Percentiles rank a stretch among this genome's conserved stretches.
phyloP scores from a whole-genome alignment of 2,888 invertebrate genomes.

The Drosophila crucigera region DNA sequence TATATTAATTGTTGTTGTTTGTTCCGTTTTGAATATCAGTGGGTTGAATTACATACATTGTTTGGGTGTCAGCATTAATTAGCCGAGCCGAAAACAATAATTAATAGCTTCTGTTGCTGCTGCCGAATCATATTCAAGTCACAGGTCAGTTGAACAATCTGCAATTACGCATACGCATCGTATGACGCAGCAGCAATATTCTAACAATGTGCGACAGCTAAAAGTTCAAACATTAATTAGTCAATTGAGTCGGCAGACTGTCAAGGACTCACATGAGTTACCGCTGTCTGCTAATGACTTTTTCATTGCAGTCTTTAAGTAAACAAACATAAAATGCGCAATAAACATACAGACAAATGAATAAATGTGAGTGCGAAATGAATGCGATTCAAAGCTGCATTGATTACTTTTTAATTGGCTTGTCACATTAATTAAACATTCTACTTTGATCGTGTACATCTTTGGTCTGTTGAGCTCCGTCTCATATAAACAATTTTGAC shows the following conservation, averaged over 20 bases:
- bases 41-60: background rate
- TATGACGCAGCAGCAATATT: slow-evolving; percentile 13
- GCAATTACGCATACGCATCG: slow-evolving; percentile 53
- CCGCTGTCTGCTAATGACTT: slow-evolving; percentile 33
- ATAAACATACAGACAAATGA: slow-evolving; percentile 24
- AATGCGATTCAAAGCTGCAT: slow-evolving; percentile 17
- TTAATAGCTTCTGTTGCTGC: slow-evolving; percentile 7
- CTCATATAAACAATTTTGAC: slow-evolving; percentile 18
- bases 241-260: slow-evolving; percentile 3
- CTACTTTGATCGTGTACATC: background rate
- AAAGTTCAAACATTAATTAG: slow-evolving; percentile 49
- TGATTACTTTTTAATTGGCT: slow-evolving; percentile 25
- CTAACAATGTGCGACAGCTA: slow-evolving; percentile 6
- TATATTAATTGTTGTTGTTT: background rate
- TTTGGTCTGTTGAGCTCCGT: background rate
- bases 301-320: slow-evolving; percentile 39
- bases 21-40: background rate
- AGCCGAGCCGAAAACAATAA: slow-evolving; percentile 1
- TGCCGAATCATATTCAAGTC: slow-evolving; percentile 1
- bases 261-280: background rate
- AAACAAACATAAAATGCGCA: slow-evolving; percentile 27
- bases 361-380: slow-evolving; percentile 10
- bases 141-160: slow-evolving; percentile 12
- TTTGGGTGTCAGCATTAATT: slow-evolving; percentile 6
- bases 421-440: slow-evolving; percentile 11